A percentile compares a stretch with the other conserved stretches of the same genome.
These are phyloP conservation scores for Margarornis squamiger DNA, from an alignment of 2,797 vertebrate species.

Conservation along the genomic window DNA sequence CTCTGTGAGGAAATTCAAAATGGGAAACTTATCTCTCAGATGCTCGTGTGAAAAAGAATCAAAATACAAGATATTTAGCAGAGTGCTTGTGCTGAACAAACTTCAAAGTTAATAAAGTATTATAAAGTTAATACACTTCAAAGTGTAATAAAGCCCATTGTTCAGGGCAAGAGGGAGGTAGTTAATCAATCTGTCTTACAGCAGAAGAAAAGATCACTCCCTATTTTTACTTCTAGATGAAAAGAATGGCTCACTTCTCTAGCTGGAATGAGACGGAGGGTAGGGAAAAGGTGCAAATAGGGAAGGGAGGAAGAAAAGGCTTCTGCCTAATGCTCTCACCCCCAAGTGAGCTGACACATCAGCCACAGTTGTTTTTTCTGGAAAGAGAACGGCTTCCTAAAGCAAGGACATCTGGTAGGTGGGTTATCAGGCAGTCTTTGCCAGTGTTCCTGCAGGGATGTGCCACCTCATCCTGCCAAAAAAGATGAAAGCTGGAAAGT, in stretches of 20 bases:
- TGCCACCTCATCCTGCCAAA: background rate
- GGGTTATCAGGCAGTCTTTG: background rate
- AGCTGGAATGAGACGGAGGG: background rate
- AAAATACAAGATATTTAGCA: background rate
- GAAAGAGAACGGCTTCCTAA: background rate
- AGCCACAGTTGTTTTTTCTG: background rate
- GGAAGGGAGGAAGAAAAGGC: background rate
- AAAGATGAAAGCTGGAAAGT: background rate
- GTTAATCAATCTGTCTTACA: background rate
- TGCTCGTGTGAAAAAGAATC: background rate
- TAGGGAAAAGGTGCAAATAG: background rate
- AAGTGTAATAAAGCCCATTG: accelerated
- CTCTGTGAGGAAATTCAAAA: background rate
- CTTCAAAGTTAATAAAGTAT: background rate
- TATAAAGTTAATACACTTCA: no score
- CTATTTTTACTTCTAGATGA: background rate
- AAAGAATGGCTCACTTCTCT: background rate
- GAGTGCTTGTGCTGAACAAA: background rate
- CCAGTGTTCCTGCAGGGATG: background rate
- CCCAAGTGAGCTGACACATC: background rate
- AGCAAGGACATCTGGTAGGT: background rate
- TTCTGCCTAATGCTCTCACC: background rate
- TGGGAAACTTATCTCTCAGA: accelerated
- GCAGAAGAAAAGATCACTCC: background rate
- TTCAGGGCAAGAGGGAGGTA: background rate